These are phyloP conservation scores for Mechanitis mazaeus DNA, from an alignment of 2,888 invertebrate species.

Conservation along the genomic window DNA sequence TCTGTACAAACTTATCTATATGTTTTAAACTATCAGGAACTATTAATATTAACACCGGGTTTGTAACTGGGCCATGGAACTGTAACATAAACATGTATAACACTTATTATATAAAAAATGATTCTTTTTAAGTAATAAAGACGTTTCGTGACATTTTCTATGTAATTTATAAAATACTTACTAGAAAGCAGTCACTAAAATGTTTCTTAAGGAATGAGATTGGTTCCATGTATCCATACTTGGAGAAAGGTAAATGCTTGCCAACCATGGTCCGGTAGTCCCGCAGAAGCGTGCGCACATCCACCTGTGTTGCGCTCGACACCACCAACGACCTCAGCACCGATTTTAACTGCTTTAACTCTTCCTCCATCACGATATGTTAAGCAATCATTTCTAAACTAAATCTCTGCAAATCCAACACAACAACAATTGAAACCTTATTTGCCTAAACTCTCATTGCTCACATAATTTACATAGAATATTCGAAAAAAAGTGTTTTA, in stretches of 20 bases:
- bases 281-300: conserved; percentile 47
- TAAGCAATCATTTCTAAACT: not conserved
- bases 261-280: conserved; percentile 62
- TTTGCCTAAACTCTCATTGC: too few relatives aligned
- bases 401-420: too few relatives aligned
- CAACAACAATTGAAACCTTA: too few relatives aligned
- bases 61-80: conserved; percentile 47
- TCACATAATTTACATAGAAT: too few relatives aligned
- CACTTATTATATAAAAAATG: not conserved
- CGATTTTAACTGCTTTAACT: conserved; percentile 50
- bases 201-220: conserved; percentile 52
- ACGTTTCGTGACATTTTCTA: not conserved
- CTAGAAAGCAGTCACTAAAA: conserved; percentile 59
- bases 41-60: conserved; percentile 58
- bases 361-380: conserved; percentile 45
- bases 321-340: conserved; percentile 60
- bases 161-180: conserved; percentile 33
- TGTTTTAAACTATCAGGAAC: conserved; percentile 59
- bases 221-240: conserved; percentile 52
- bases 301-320: conserved; percentile 56
- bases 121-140: not conserved
- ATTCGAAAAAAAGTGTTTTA: too few relatives aligned
- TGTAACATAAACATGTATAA: conserved; percentile 29
- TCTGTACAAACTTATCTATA: conserved; percentile 63
- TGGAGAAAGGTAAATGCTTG: conserved; percentile 41